Base-by-base conservation (phyloP, 2,888 invertebrate species). In the Cyrtodaria siliqua region DNA sequence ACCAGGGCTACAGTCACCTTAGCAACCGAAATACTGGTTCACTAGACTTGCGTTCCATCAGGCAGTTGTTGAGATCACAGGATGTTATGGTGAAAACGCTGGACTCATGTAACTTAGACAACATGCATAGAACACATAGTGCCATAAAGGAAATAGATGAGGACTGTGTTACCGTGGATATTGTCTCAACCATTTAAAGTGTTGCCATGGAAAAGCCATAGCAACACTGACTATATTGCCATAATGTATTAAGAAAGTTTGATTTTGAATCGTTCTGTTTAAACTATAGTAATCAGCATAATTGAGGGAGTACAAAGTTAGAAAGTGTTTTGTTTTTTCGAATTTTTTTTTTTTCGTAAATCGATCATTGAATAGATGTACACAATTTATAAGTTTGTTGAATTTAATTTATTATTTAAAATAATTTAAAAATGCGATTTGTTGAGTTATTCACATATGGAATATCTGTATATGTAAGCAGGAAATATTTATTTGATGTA, bases 41-140 rank as follows among this genome's bases (percentile, higher is more conserved):
- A 16, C 57, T 79, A n/a, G 87, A 89, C 66, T 81, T 89, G 55
- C 71, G 88, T 18, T 87, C 87, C 1, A 66, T 89, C 27, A 70
- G 86, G 16, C 81, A 83, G 40, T 82, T 89, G 71, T 67, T 89
- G 26, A 84, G 85, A 50, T 89, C 88, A 2, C 81, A 85, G 60
- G 88, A 89, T 47, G 76, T 88, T 33, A 82, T 87, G 64, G 84
- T 88, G n/a, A 88, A 87, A 79, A 86, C 81, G 2, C 61, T 80
- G 1, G 74, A 79, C 76, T 61, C 82, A 0, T 68, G 75, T 59
- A 74, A 52, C 53, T 69, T 78, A 12, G 80, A 84, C 23, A 82
- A 79, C 52, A 72, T 74, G 40, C 56, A 75, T 9, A 69, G 79
- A 55, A 67, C 75, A 40, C 75, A 78, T 38, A 77, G 80, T 77